Conservation (phyloP, 2,113 vertebrate species). For the Tragelaphus strepsiceros region DNA sequence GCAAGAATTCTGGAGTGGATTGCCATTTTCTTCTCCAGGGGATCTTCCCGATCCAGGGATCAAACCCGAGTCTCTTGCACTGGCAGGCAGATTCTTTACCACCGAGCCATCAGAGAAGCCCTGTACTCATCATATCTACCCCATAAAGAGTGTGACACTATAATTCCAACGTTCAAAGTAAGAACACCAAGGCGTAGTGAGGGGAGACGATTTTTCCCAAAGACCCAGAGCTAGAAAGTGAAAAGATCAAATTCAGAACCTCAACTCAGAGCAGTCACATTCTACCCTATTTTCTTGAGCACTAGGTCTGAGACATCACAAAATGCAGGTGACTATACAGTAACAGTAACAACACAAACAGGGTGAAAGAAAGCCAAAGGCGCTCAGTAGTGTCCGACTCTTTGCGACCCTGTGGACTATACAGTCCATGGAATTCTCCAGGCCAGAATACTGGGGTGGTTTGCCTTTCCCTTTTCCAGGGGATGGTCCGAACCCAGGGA, state of each 20-base stretch:
- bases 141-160: background rate
- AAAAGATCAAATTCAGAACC: background rate
- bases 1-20: background rate
- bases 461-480: background rate
- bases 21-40: background rate
- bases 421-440: background rate
- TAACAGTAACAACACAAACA: background rate
- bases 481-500: background rate
- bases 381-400: fast-evolving
- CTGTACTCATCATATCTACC: background rate
- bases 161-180: background rate
- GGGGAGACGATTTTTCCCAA: background rate
- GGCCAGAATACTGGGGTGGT: background rate
- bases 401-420: fast-evolving
- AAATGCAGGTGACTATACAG: background rate
- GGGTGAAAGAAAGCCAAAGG: background rate
- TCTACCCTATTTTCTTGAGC: background rate
- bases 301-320: background rate
- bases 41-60: background rate
- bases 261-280: background rate
- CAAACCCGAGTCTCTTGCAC: background rate
- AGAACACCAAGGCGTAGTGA: background rate
- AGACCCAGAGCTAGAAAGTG: background rate
- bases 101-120: background rate
- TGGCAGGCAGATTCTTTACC: background rate